phyloP scores from a whole-genome alignment of 2,113 vertebrate species.

The Peromyscus maniculatus region DNA sequence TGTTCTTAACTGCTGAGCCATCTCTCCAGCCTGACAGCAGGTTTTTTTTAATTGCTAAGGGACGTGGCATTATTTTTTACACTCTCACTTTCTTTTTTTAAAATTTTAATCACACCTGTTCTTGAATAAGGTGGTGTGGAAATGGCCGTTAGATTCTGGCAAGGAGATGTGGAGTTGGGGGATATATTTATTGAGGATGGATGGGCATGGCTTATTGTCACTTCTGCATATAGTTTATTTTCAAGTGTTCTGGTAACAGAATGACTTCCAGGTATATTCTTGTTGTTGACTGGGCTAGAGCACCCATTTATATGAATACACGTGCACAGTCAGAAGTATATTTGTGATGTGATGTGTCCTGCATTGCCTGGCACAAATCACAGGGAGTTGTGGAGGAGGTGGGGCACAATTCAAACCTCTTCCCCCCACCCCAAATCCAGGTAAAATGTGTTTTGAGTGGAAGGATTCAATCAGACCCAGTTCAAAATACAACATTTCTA shows the following conservation, averaged over 20 bases:
- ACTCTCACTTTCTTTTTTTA: background rate
- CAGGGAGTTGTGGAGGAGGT: background rate
- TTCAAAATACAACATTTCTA: slow-evolving; percentile 23
- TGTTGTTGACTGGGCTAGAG: background rate
- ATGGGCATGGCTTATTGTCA: background rate
- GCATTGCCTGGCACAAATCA: background rate
- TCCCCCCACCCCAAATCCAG: background rate
- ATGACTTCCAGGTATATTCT: slow-evolving; percentile 13
- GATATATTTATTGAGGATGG: slow-evolving; percentile 1
- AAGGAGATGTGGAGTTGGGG: background rate
- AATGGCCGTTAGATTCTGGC: background rate
- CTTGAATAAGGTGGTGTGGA: background rate
- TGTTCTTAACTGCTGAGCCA: background rate
- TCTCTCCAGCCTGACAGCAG: background rate
- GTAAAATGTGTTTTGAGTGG: slow-evolving; percentile 33
- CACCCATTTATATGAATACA: background rate
- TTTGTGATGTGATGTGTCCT: background rate
- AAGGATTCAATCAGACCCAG: background rate
- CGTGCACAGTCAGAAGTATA: background rate
- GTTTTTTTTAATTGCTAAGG: background rate
- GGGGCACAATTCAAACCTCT: background rate
- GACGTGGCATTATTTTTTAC: background rate
- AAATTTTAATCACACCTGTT: background rate
- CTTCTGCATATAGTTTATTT: background rate
- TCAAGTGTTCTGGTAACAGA: background rate